These are phyloP conservation scores for Phyllotis vaccarum DNA, from an alignment of 2,797 vertebrate species.

Conservation along the genomic window DNA sequence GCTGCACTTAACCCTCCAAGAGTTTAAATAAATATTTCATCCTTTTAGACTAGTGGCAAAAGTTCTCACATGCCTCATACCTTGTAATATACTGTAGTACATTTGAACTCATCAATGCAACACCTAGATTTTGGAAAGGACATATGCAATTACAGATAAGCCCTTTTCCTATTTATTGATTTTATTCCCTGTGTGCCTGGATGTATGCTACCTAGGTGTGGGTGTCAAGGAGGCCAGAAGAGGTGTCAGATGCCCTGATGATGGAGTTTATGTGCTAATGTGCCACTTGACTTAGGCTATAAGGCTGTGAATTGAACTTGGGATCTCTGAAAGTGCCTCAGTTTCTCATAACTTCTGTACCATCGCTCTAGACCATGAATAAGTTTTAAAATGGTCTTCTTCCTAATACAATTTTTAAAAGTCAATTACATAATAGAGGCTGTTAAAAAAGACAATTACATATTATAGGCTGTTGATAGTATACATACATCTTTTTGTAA, in stretches of 20 bases:
- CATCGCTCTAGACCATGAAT: not conserved
- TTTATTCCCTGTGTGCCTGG: not conserved
- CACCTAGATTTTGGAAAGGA: not conserved
- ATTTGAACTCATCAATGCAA: not conserved
- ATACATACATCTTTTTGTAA: not conserved
- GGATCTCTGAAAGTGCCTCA: not conserved
- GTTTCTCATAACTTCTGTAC: not conserved
- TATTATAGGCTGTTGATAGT: not conserved
- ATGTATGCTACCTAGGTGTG: not conserved
- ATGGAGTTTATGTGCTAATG: too few relatives aligned
- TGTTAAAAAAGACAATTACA: not conserved
- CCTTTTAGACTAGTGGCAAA: not conserved
- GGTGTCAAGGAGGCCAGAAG: not conserved
- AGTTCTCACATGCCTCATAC: not conserved
- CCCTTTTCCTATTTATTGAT: not conserved
- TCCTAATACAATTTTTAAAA: not conserved
- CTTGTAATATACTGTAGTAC: not conserved
- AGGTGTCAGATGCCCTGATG: not conserved
- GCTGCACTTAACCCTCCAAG: not conserved
- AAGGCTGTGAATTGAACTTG: not conserved
- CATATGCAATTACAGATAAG: not conserved
- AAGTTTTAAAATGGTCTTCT: not conserved
- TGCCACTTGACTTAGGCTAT: not conserved
- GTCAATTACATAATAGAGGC: too few relatives aligned
- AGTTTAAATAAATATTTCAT: not conserved